Evolutionary conservation across 2,113 vertebrate genomes (phyloP), one percentile per base, ranked within the genome.

Genomic region (Dendropsophus ebraccatus): DNA sequence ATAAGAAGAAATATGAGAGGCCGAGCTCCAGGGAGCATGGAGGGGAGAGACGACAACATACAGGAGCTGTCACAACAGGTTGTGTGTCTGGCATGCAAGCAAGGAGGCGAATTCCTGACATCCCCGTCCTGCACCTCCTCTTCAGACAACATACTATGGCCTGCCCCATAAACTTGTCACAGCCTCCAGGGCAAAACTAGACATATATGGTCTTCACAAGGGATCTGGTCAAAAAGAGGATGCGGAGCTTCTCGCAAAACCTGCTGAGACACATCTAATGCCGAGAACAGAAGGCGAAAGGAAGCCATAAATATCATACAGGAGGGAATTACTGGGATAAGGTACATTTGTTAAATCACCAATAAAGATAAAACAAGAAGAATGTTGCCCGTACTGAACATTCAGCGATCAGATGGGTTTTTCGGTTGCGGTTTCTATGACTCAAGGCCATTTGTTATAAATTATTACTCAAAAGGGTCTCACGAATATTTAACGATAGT

Each of bases 31-130:
- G n/a, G n/a, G n/a, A n/a, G n/a, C n/a, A n/a, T n/a, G n/a, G n/a
- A n/a, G n/a, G n/a, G n/a, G 5, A 35, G 17, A 14, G 37, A 19
- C 49, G 69, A 70, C 65, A 60, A 58, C 50, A 28, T 21, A 45
- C 82, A 35, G 67, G 50, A 54, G 82, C 82, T 74, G 81, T 83
- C 69, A 74, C 69, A 83, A 83, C 82, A 83, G 69, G 67, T 67
- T 70, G 28, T 41, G 25, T 58, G 69, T 74, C 82, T 54, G 21
- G 62, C 8, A 25, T 9, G 60, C 62, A 49, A 13, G 80, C 30
- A 28, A 72, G 81, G 30, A 67, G 45, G 49, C 17, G 35, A 41
- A 82, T 82, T 82, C 81, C 65, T 50, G 16, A 25, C 58, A 81
- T 65, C 41, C 28, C 14, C n/a, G 11, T 23, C 56, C 56, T 9